These are phyloP conservation scores for Sebastes aleutianus DNA, from an alignment of 2,797 vertebrate genomes.

Conservation along the genomic window DNA sequence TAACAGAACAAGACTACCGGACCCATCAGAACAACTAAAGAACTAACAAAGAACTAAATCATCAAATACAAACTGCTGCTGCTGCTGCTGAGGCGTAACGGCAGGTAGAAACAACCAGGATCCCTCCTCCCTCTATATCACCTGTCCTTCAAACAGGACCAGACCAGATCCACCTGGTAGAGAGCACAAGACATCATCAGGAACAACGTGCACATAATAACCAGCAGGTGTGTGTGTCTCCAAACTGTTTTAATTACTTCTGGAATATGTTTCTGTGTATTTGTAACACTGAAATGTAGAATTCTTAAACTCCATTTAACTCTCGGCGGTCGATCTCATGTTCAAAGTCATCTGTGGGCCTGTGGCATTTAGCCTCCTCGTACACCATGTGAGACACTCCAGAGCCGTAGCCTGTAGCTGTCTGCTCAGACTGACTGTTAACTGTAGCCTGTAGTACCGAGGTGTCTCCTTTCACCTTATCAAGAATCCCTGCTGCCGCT, in stretches of 20 bases:
- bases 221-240: neutral
- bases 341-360: neutral
- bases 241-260: neutral
- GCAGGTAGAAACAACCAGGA: too few species aligned
- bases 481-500: neutral
- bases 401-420: neutral
- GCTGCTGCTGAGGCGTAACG: too few species aligned
- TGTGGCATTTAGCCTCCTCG: neutral
- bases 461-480: neutral
- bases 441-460: neutral
- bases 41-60: too few species aligned
- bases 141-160: too few species aligned
- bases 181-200: too few species aligned
- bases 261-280: neutral
- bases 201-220: too few species aligned
- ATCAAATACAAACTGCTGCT: too few species aligned
- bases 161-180: too few species aligned
- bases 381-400: neutral
- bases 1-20: too few species aligned
- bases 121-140: too few species aligned
- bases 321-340: neutral
- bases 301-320: neutral
- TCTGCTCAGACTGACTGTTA: neutral
- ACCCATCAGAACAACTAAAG: too few species aligned
- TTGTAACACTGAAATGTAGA: neutral